Evolutionary conservation across 64 coral and sea anemone genomes (phyloP).

Genomic region (Trachythela sp.): DNA sequence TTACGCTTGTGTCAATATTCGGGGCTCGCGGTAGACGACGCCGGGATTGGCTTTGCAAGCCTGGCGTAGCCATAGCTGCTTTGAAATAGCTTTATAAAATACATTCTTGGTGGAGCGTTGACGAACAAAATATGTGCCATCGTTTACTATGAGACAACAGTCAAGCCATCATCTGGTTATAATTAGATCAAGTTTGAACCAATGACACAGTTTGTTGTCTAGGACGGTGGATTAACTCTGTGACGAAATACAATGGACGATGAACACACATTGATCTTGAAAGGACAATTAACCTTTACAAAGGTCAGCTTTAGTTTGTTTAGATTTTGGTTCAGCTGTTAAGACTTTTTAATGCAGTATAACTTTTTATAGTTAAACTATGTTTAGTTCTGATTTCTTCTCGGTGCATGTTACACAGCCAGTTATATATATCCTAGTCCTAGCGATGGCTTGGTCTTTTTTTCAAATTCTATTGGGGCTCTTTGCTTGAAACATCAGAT

Average conservation of each 20-base stretch:
- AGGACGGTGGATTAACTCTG: background rate
- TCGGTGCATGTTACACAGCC: background rate
- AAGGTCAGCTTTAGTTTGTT: background rate
- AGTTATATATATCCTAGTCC: no score
- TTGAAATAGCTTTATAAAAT: background rate
- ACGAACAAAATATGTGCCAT: background rate
- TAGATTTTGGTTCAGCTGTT: background rate
- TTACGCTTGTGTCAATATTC: background rate
- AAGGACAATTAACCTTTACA: background rate
- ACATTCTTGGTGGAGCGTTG: background rate
- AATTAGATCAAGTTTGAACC: background rate
- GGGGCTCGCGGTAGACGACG: background rate
- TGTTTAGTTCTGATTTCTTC: background rate
- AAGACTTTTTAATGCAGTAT: background rate
- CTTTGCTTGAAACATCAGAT: no score
- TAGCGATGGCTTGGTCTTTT: no score
- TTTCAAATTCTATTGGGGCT: no score
- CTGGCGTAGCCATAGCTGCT: background rate
- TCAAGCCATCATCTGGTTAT: background rate
- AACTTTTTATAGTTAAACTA: background rate
- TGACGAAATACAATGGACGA: background rate
- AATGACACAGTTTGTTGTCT: conserved; percentile 8
- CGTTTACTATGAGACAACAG: background rate
- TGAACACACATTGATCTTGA: background rate
- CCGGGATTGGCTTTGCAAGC: background rate